These are phyloP conservation scores for Sphyrna mokarran DNA, from an alignment of 2,113 vertebrate genomes.

Conservation along the genomic window DNA sequence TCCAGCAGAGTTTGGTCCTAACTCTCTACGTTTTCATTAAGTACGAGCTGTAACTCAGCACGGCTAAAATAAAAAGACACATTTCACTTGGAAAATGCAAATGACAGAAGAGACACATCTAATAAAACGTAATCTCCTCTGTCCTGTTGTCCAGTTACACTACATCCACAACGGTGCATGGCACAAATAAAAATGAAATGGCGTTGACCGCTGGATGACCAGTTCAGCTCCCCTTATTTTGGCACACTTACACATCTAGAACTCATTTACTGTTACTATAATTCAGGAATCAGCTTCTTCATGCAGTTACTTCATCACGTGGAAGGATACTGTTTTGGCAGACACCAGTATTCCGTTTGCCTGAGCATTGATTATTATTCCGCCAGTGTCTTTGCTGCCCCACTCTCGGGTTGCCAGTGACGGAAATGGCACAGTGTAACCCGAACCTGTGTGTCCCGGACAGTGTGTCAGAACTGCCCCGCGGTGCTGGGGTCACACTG, in stretches of 20 bases:
- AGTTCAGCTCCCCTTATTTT: neutral
- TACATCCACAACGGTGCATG: neutral
- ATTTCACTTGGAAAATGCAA: neutral
- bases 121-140: neutral
- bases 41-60: neutral
- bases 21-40: neutral
- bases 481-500: constrained; percentile 37
- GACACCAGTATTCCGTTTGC: neutral
- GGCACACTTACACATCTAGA: constrained; percentile 22
- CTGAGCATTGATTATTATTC: neutral
- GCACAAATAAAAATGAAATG: neutral
- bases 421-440: neutral
- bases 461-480: constrained; percentile 30
- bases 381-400: neutral
- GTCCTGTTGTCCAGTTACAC: neutral
- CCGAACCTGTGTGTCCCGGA: too few species aligned
- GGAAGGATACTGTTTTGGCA: neutral
- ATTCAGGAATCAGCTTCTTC: neutral
- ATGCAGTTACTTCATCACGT: constrained; percentile 21
- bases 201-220: neutral
- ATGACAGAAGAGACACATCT: neutral
- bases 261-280: neutral
- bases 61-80: neutral
- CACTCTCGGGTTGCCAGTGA: neutral
- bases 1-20: neutral